A percentile compares a stretch with the other conserved stretches of the same genome.
Conservation (phyloP, 1,140 invertebrate species). For the Leucophenga varia region DNA sequence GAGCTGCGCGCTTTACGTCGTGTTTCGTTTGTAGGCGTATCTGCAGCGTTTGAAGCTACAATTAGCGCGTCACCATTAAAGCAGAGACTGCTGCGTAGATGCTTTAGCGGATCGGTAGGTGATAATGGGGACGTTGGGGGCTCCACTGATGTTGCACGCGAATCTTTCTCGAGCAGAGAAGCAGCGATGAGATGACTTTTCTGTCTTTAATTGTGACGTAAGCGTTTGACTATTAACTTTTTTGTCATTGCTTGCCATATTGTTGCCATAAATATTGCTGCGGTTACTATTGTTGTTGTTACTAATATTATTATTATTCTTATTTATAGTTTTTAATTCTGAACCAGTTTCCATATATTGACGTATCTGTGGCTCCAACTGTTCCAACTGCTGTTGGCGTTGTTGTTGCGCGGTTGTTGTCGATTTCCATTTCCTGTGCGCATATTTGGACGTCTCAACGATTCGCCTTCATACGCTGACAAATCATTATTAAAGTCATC, state of each 20-base stretch:
- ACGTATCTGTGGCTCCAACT: too few relatives aligned
- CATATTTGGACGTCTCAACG: constrained; percentile 31
- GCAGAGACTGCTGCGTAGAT: constrained; percentile 53
- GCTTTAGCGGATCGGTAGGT: constrained; percentile 37
- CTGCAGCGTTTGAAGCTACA: constrained; percentile 17
- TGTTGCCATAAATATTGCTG: too few relatives aligned
- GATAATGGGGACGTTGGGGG: constrained; percentile 13
- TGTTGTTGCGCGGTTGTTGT: constrained; percentile 17
- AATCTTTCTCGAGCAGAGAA: too few relatives aligned
- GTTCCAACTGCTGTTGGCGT: constrained; percentile 17
- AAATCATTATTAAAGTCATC: too few relatives aligned
- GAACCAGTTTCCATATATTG: constrained; percentile 43
- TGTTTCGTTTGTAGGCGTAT: constrained; percentile 37
- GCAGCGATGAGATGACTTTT: too few relatives aligned
- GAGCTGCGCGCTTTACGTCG: constrained; percentile 54
- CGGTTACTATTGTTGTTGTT: constrained; percentile 22
- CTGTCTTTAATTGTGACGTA: constrained; percentile 38
- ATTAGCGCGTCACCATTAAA: constrained; percentile 46
- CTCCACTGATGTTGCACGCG: constrained; percentile 9
- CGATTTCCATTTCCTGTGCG: constrained; percentile 42
- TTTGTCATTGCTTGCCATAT: too few relatives aligned
- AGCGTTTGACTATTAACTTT: too few relatives aligned
- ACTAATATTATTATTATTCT: constrained; percentile 33
- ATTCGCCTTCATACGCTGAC: constrained; percentile 11
- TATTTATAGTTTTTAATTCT: constrained; percentile 42